Conservation (phyloP, 30 jellyfish, hydroid and myxozoan species). For the Morbakka virulenta region DNA sequence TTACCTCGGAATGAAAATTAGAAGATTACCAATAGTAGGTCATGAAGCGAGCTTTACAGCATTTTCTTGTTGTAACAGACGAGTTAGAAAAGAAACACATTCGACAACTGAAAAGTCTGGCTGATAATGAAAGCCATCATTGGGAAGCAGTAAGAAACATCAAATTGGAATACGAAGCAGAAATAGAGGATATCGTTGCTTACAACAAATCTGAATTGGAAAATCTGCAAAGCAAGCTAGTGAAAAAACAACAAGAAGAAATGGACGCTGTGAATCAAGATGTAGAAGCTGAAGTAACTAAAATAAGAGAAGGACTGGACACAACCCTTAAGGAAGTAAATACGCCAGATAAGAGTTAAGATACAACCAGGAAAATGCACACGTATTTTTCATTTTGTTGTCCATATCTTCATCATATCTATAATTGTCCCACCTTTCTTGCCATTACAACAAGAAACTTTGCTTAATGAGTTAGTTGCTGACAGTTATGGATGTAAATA, state of each 20-base stretch:
- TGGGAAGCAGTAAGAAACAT: constrained; percentile 19
- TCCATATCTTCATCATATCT: too few relatives aligned
- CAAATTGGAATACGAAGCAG: constrained; percentile 38
- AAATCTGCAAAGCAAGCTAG: constrained; percentile 1
- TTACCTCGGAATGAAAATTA: too few relatives aligned
- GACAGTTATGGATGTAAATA: too few relatives aligned
- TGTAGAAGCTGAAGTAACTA: constrained; percentile 14
- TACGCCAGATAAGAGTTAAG: not conserved
- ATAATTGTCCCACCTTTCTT: too few relatives aligned
- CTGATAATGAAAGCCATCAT: constrained; percentile 34
- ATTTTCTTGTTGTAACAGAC: too few relatives aligned
- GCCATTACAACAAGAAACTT: too few relatives aligned
- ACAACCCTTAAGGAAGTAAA: constrained; percentile 56
- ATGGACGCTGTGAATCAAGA: constrained; percentile 18
- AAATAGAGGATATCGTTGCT: constrained; percentile 14
- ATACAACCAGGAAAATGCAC: too few relatives aligned
- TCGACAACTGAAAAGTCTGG: constrained; percentile 45
- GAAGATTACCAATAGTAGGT: too few relatives aligned
- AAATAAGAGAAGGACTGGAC: constrained; percentile 13
- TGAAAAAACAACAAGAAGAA: not conserved
- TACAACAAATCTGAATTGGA: constrained; percentile 16
- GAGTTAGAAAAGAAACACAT: constrained; percentile 43
- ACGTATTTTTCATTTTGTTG: too few relatives aligned
- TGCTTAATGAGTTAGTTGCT: too few relatives aligned
- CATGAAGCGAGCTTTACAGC: too few relatives aligned